Evolutionary conservation across 2,797 vertebrate genomes (phyloP).

Genomic region (Gymnocypris eckloni): DNA sequence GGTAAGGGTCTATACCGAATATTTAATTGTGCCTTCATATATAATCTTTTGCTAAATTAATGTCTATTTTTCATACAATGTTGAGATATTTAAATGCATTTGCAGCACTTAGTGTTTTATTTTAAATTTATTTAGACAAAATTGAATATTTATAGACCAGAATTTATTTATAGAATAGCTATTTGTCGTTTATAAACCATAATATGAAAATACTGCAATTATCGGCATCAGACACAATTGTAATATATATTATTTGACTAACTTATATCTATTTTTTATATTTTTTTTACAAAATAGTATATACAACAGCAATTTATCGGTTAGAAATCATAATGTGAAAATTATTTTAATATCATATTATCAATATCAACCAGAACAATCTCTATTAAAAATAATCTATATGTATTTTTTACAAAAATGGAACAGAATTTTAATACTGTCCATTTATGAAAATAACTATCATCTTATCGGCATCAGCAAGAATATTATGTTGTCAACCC

Average conservation of each 20-base stretch:
- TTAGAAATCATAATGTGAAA: not conserved
- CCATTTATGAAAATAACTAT: not conserved
- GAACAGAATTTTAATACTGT: not conserved
- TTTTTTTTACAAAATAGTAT: not conserved
- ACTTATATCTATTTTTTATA: not conserved
- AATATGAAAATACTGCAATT: not conserved
- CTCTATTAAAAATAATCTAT: not conserved
- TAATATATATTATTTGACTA: not conserved
- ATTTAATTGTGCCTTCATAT: not conserved
- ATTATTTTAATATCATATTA: not conserved
- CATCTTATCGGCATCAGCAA: not conserved
- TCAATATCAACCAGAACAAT: not conserved
- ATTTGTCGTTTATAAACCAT: not conserved
- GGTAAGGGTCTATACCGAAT: not conserved
- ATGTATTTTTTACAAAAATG: not conserved
- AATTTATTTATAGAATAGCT: not conserved
- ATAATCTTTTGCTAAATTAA: not conserved
- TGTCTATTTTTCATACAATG: not conserved
- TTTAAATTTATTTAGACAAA: not conserved
- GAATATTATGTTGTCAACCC: not conserved
- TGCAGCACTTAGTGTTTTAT: not conserved
- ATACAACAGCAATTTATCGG: not conserved
- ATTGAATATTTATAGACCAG: not conserved
- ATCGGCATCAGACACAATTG: not conserved
- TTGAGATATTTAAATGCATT: not conserved